A percentile compares a stretch with the other conserved stretches of the same genome.
Conservation (phyloP, 2,797 vertebrate species). For the Oryzias sinensis region DNA sequence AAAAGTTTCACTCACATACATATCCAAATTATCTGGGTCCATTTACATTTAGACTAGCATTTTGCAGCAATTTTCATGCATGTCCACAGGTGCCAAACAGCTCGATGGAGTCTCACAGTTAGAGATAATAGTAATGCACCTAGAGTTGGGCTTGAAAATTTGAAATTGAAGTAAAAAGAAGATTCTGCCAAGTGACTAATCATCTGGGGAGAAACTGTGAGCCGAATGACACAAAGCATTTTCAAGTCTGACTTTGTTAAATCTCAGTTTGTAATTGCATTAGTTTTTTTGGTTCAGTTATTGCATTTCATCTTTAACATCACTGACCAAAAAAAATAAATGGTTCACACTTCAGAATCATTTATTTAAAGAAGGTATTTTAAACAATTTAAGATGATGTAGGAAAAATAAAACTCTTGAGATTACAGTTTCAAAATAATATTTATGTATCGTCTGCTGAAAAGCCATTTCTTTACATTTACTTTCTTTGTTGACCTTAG, state of each 20-base stretch:
- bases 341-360: neutral
- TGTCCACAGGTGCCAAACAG: slow-evolving; percentile 67
- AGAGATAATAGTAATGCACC: slow-evolving; percentile 67
- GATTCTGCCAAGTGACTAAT: slow-evolving; percentile 65
- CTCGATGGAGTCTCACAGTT: slow-evolving; percentile 68
- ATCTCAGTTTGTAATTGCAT: slow-evolving; percentile 13
- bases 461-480: neutral
- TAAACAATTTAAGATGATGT: neutral
- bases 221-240: slow-evolving; percentile 32
- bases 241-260: slow-evolving; percentile 13
- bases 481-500: slow-evolving; percentile 23
- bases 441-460: neutral
- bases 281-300: slow-evolving; percentile 21
- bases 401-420: fast-evolving
- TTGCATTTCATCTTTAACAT: neutral
- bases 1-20: slow-evolving; percentile 68
- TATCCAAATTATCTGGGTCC: slow-evolving; percentile 75
- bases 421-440: neutral
- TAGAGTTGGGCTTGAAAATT: slow-evolving; percentile 58
- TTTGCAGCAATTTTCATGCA: slow-evolving; percentile 72
- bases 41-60: slow-evolving; percentile 82
- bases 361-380: neutral
- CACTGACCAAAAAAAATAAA: neutral
- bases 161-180: slow-evolving; percentile 62
- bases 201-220: slow-evolving; percentile 45